These are phyloP conservation scores for Rhineura floridana DNA, from an alignment of 2,113 vertebrate genomes.

Conservation along the genomic window DNA sequence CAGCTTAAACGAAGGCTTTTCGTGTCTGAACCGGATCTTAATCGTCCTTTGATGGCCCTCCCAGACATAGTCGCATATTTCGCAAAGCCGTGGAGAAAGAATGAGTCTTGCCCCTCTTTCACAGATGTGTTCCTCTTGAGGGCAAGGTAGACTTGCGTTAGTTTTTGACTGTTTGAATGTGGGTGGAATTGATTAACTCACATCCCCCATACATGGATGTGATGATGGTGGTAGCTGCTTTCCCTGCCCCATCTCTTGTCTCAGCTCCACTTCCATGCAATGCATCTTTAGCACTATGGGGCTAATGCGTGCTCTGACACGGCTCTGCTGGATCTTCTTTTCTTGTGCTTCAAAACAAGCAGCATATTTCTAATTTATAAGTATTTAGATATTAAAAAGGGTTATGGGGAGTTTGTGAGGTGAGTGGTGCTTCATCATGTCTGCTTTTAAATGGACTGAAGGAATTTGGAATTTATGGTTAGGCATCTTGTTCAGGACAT, in stretches of 20 bases:
- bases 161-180: too few relatives aligned
- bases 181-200: background rate
- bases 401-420: background rate
- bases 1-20: too few relatives aligned
- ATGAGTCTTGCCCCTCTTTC: too few relatives aligned
- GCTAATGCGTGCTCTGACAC: background rate
- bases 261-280: background rate
- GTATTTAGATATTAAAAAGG: background rate
- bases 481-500: background rate
- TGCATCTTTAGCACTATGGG: background rate
- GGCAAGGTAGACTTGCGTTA: too few relatives aligned
- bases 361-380: background rate
- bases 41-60: too few relatives aligned
- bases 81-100: background rate
- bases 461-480: background rate
- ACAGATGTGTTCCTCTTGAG: too few relatives aligned
- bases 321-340: background rate
- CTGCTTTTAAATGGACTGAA: background rate
- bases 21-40: background rate
- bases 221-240: background rate
- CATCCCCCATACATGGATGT: background rate
- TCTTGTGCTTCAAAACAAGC: background rate
- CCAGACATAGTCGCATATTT: too few relatives aligned
- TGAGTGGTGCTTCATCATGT: background rate
- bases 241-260: too few relatives aligned